Base-by-base conservation (phyloP, 2,113 vertebrate species). In the Girardinichthys multiradiatus region DNA sequence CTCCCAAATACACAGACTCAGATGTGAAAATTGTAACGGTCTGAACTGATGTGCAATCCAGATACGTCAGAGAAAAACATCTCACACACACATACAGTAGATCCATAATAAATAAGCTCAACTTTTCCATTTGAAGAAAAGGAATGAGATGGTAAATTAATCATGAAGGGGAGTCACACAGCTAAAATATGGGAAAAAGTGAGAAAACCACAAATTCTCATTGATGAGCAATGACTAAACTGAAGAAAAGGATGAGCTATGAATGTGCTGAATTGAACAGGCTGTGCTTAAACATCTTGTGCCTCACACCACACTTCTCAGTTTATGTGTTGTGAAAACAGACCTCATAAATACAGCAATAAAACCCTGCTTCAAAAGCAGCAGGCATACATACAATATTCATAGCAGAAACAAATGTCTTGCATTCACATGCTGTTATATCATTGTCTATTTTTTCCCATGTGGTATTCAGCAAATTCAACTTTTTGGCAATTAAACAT, bases 141-240 rank as follows among this genome's bases (percentile, higher is more conserved):
- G 64, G 68, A 82, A 79, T 51, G 61, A 59, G 39, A 62, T 68
- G 45, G 72, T 81, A 67, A 87, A 91, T 90, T 82, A 86, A 85
- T 89, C 76, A 88, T 83, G 58, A 77, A 48, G 58, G 33, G 1
- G 45, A 48, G 80, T 82, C 66, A 78, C 39, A 33, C 57, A 42
- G n/a, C 45, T 70, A 51, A 30, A 33, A n/a, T 3, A 37, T n/a
- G 9, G 37, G 26, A 27, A 45, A 30, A 19, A 1, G 14, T 42
- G 12, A 29, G 37, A 62, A 48, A 69, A 26, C 62, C 51, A 35
- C 59, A 5, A n/a, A 51, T 33, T 24, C 1, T 35, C 29, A 26
- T 57, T 24, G 61, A 77, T 76, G 74, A 80, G 72, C 26, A 58
- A 83, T 80, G 77, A 51, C 48, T 54, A 54, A 54, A 54, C 15